Evolutionary conservation across 2,113 vertebrate species (phyloP).

Genomic region (Perca flavescens): DNA sequence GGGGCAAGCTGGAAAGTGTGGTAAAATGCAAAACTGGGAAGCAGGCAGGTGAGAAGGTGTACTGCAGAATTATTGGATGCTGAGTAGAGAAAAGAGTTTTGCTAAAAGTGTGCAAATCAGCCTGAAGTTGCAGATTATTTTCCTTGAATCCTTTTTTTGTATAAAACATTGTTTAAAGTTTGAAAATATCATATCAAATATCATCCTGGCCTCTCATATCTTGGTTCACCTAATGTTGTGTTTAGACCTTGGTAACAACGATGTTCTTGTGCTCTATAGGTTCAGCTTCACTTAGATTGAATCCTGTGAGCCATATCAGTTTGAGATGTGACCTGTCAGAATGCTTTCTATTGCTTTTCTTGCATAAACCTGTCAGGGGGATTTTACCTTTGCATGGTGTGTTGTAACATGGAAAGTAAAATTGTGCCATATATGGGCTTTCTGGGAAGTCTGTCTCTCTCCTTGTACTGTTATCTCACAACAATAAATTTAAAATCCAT

Average conservation of each 20-base stretch:
- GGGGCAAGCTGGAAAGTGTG: conserved; percentile 12
- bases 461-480: not conserved
- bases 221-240: not conserved
- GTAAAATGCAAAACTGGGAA: conserved; percentile 27
- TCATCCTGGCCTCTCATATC: not conserved
- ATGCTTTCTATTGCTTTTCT: not conserved
- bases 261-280: no score
- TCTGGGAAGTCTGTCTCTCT: not conserved
- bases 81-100: conserved; percentile 35
- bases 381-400: not conserved
- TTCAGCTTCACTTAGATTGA: no score
- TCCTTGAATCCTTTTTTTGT: no score
- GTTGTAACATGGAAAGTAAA: not conserved
- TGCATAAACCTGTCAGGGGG: not conserved
- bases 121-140: conserved; percentile 40
- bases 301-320: no score
- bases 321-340: not conserved
- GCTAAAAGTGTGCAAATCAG: conserved; percentile 21
- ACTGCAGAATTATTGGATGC: conserved; percentile 50
- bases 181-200: not conserved
- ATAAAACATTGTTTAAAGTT: not conserved
- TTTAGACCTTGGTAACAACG: no score
- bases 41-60: conserved; percentile 26
- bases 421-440: not conserved
- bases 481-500: not conserved